Evolutionary conservation across 2,888 invertebrate genomes (phyloP), one percentile per base, ranked within the genome.

Genomic region (Epistrophe grossulariae): DNA sequence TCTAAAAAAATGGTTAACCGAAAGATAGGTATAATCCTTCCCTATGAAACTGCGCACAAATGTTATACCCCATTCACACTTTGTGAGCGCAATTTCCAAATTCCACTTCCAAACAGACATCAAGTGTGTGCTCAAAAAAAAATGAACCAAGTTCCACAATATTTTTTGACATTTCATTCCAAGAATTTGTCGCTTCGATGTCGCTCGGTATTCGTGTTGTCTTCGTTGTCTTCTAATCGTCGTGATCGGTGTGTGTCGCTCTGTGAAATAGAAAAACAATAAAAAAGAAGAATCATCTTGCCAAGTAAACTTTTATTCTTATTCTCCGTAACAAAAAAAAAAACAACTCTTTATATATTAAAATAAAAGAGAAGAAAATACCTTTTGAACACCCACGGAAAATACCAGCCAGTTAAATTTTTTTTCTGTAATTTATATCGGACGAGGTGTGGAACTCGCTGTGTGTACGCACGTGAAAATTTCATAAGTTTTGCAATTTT

Each of bases 111-210:
- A 62, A 24, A 24, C 24, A 24, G 24, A 1, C 24, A 24, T 3
- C 24, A n/a, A n/a, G 24, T 24, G 1, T 24, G 24, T 24, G 24
- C 15, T 43, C 43, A 5, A 43, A 43, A 8, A 48, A 77, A 77
- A 80, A 72, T 55, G 38, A 7, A 8, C 48, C 43, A 52, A 15
- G 9, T 24, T 85, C 82, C 82, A 85, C 82, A 82, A 35, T 13
- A 50, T 1, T 59, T 78, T 85, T 82, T 85, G 85, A 85, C 85
- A 85, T 85, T 85, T 85, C 62, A 78, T 85, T 82, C 78, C 57
- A 74, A 82, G 82, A 85, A 78, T 79, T 74, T 71, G 85, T 82
- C 70, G 59, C 38, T 40, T 77, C 71, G 28, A 43, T 6, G 13
- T 77, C 66, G 19, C 50, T 85, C 82, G 78, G 59, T 74, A 3